These are phyloP conservation scores for Anthophora plumipes DNA, from an alignment of 2,888 invertebrate genomes.

Conservation along the genomic window DNA sequence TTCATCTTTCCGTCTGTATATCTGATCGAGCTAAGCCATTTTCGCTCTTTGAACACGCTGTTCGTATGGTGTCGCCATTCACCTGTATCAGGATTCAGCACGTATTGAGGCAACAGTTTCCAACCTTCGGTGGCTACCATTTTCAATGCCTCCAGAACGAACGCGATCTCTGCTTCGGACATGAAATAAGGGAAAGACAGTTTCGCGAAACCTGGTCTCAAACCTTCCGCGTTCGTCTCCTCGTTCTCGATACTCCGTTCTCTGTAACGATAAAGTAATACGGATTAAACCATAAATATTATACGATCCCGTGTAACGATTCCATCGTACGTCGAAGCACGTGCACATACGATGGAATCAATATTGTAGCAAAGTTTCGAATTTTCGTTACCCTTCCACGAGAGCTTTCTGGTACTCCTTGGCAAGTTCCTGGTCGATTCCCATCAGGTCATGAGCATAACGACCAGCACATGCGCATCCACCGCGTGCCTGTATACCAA, in stretches of 20 bases:
- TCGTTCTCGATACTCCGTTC: slow-evolving; percentile 71
- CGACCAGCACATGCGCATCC: slow-evolving; percentile 93
- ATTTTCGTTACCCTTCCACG: slow-evolving; percentile 86
- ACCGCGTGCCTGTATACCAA: slow-evolving; percentile 94
- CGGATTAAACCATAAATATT: neutral
- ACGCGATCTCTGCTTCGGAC: slow-evolving; percentile 91
- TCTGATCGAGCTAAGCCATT: slow-evolving; percentile 92
- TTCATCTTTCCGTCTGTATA: slow-evolving; percentile 92
- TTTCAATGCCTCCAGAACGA: slow-evolving; percentile 92
- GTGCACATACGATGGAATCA: neutral
- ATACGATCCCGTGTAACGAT: neutral
- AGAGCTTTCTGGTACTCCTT: slow-evolving; percentile 90
- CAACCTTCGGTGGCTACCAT: slow-evolving; percentile 96
- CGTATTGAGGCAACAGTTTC: slow-evolving; percentile 94
- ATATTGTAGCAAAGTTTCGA: neutral
- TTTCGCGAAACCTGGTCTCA: slow-evolving; percentile 94
- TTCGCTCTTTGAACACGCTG: slow-evolving; percentile 91
- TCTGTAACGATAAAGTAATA: slow-evolving; percentile 60
- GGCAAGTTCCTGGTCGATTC: slow-evolving; percentile 91
- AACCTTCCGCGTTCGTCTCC: slow-evolving; percentile 88
- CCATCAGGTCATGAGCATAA: slow-evolving; percentile 93
- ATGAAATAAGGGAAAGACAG: slow-evolving; percentile 95
- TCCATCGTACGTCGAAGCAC: neutral
- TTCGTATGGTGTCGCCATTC: slow-evolving; percentile 95
- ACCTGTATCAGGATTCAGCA: slow-evolving; percentile 94